phyloP scores from a whole-genome alignment of 2,888 invertebrate species.

The Epinotia brunnichana region DNA sequence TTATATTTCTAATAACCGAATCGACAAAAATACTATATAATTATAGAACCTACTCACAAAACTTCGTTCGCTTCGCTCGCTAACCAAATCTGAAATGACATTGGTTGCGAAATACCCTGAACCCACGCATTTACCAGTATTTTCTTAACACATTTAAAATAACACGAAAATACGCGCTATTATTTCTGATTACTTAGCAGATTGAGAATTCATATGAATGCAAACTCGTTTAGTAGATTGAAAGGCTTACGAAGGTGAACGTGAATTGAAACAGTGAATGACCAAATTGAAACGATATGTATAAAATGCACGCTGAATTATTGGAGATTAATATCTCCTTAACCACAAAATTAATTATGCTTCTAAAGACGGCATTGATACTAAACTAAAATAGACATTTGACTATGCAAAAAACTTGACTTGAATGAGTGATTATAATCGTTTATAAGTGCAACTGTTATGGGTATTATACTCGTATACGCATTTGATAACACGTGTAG shows the following conservation, averaged over 20 bases:
- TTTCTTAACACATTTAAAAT: conserved; percentile 12
- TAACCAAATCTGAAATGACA: not conserved
- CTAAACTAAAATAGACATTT: not conserved
- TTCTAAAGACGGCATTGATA: not conserved
- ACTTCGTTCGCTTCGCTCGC: too few relatives aligned
- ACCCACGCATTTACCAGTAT: not conserved
- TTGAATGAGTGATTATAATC: too few relatives aligned
- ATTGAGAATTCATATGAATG: conserved; percentile 9
- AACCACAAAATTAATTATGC: not conserved
- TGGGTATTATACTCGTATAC: too few relatives aligned
- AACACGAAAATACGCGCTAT: conserved; percentile 6
- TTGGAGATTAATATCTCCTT: not conserved
- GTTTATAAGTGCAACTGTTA: too few relatives aligned
- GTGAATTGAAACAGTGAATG: conserved; percentile 17
- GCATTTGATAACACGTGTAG: too few relatives aligned
- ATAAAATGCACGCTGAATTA: not conserved
- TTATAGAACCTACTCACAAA: too few relatives aligned
- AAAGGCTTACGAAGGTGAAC: conserved; percentile 21
- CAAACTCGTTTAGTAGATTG: conserved; percentile 21
- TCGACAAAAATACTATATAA: too few relatives aligned
- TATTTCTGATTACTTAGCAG: conserved; percentile 24
- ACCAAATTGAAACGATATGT: conserved; percentile 11
- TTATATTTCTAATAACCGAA: too few relatives aligned
- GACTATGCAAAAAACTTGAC: too few relatives aligned
- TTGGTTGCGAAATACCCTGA: not conserved